Base-by-base conservation (phyloP, 1,140 invertebrate species). In the Ceratina japonica region DNA sequence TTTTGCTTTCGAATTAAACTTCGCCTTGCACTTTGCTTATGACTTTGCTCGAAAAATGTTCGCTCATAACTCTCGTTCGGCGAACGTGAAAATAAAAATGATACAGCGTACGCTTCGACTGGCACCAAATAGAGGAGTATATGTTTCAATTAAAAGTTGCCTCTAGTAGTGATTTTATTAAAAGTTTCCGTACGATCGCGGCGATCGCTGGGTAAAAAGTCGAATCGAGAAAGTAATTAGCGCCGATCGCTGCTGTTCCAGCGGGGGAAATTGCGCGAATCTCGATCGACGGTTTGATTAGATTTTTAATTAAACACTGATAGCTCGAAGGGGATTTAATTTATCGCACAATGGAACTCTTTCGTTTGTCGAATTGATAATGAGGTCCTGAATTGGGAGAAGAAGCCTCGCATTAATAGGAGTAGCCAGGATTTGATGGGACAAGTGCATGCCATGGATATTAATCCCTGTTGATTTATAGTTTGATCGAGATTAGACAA, bases 401-500 rank as follows among this genome's bases (percentile, higher is more conserved):
- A n/a, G n/a, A 58, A 58, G 16, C 13, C 54, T 58, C 15, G 54
- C 16, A n/a, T 16, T 58, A 7, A 1, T 24, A 18, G 10, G n/a
- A n/a, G n/a, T 2, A 18, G 10, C 24, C 15, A 3, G 1, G 10
- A 16, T 20, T 7, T 31, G 24, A 27, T 56, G 31, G 56, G 15
- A 58, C n/a, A 13, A 70, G 24, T 13, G n/a, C 27, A 22, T 31
- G 27, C 12, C 15, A 31, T 16, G 59, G n/a, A 5, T 5, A 1
- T 1, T n/a, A 18, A 20, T 10, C 24, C 0, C 7, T 16, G 27
- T 75, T 65, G 27, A 75, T 27, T 75, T 65, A 24, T 12, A 58
- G 27, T 8, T 22, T 3, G 27, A 54, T 65, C 15, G 15, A 75
- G 72, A 75, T 64, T 24, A 63, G 27, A 64, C 61, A 18, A 75